phyloP scores from a whole-genome alignment of 2,888 invertebrate genomes.

The Drosophila colorata region DNA sequence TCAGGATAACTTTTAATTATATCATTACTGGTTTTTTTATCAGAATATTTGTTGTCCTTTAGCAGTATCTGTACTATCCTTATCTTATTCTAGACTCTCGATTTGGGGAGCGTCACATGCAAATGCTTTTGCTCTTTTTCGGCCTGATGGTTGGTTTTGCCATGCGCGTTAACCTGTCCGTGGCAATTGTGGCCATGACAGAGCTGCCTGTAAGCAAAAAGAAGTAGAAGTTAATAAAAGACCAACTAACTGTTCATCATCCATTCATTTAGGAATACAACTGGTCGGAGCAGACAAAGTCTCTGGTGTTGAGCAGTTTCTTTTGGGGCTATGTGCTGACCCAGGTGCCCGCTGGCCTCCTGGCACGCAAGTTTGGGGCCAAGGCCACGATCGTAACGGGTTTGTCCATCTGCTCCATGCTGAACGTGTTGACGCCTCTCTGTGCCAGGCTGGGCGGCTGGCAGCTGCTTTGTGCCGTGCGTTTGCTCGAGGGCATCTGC shows the following conservation, averaged over 20 bases:
- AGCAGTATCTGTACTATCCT: not conserved
- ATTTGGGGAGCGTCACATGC: slow-evolving; percentile 88
- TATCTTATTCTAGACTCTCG: slow-evolving; percentile 81
- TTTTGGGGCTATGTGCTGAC: slow-evolving; percentile 89
- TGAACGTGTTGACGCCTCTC: slow-evolving; percentile 89
- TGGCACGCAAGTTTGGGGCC: slow-evolving; percentile 90
- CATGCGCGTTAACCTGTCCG: slow-evolving; percentile 89
- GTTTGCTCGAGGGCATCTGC: slow-evolving; percentile 90
- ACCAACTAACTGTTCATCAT: no score
- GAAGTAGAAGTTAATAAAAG: accelerated
- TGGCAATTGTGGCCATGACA: slow-evolving; percentile 91
- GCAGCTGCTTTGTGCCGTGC: slow-evolving; percentile 87
- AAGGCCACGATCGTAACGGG: slow-evolving; percentile 87
- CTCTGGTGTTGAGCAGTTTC: slow-evolving; percentile 88
- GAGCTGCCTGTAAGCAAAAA: slow-evolving; percentile 79
- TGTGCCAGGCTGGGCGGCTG: slow-evolving; percentile 88
- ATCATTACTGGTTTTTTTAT: not conserved
- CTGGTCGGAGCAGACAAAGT: slow-evolving; percentile 87
- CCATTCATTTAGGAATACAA: slow-evolving; percentile 86
- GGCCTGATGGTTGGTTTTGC: slow-evolving; percentile 88
- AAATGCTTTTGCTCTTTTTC: slow-evolving; percentile 87
- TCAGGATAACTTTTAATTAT: not conserved
- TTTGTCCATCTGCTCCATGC: slow-evolving; percentile 87
- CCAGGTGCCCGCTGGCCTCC: slow-evolving; percentile 88
- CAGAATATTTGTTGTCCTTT: not conserved